phyloP scores from a whole-genome alignment of 2,888 invertebrate species.

The Lithophane leautieri region DNA sequence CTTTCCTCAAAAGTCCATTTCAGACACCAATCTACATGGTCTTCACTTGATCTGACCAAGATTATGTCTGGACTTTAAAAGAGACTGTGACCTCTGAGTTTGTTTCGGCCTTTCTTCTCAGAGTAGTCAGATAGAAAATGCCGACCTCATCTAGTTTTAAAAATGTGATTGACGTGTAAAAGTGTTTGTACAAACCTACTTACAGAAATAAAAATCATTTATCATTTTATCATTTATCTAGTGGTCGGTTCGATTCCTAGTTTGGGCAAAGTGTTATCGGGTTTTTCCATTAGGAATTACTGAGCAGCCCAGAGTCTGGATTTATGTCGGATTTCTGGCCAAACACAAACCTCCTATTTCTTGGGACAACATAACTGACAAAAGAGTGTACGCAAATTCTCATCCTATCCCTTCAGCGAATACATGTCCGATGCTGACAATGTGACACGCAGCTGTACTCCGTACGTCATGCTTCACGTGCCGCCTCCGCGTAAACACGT shows the following conservation, averaged over 20 bases:
- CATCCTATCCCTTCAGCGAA: neutral
- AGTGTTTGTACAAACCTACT: too few relatives aligned
- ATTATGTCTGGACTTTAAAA: too few relatives aligned
- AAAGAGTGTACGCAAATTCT: neutral
- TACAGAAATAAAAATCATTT: too few relatives aligned
- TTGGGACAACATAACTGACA: neutral
- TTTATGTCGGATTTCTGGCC: neutral
- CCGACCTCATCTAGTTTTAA: too few relatives aligned
- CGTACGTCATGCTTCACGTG: conserved; percentile 1
- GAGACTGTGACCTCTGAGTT: too few relatives aligned
- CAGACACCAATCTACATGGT: too few relatives aligned
- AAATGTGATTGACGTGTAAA: too few relatives aligned
- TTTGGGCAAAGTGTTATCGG: neutral
- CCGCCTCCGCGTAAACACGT: conserved; percentile 1
- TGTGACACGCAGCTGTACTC: neutral
- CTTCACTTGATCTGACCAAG: too few relatives aligned
- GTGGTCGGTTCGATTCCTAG: neutral
- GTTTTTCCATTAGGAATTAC: neutral
- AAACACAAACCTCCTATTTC: neutral
- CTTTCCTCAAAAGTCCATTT: too few relatives aligned
- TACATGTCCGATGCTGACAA: neutral
- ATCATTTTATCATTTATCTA: too few relatives aligned
- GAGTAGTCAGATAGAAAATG: too few relatives aligned
- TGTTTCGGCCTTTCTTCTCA: too few relatives aligned
- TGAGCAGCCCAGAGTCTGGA: neutral